Percentiles rank a stretch among this genome's conserved stretches.
Evolutionary conservation across 92 coral and sea anemone species (phyloP).

Genomic region (Micromussa lordhowensis): DNA sequence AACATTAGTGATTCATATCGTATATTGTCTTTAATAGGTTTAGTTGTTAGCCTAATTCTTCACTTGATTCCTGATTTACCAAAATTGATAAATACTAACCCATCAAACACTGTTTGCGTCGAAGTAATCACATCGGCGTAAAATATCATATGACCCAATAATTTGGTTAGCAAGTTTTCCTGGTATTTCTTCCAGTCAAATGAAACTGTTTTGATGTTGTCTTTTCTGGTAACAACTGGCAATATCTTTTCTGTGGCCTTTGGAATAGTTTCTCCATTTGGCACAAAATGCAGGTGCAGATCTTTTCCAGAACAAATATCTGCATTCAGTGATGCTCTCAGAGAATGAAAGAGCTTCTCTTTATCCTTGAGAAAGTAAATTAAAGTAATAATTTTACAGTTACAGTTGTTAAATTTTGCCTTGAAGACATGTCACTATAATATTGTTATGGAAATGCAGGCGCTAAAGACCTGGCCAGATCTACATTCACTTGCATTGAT

Average conservation of each 20-base stretch:
- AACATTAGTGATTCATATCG: no score
- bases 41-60: no score
- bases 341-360: constrained; percentile 59
- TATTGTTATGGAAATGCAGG: no score
- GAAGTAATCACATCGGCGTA: constrained; percentile 87
- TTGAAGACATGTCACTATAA: no score
- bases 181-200: constrained; percentile 74
- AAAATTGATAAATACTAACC: constrained; percentile 53
- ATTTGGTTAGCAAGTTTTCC: constrained; percentile 67
- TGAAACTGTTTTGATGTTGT: not conserved
- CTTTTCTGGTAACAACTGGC: constrained; percentile 63
- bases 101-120: constrained; percentile 86
- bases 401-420: no score
- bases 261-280: constrained; percentile 35
- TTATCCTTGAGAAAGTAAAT: constrained; percentile 43
- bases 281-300: constrained; percentile 70
- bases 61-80: no score
- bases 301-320: constrained; percentile 76
- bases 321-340: constrained; percentile 49
- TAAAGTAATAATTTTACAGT: no score
- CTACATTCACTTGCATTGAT: no score
- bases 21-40: no score
- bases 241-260: constrained; percentile 56
- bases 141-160: constrained; percentile 78
- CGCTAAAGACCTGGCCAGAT: no score